Base-by-base conservation (phyloP, 2,888 invertebrate species). In the Hyppa rectilinea region DNA sequence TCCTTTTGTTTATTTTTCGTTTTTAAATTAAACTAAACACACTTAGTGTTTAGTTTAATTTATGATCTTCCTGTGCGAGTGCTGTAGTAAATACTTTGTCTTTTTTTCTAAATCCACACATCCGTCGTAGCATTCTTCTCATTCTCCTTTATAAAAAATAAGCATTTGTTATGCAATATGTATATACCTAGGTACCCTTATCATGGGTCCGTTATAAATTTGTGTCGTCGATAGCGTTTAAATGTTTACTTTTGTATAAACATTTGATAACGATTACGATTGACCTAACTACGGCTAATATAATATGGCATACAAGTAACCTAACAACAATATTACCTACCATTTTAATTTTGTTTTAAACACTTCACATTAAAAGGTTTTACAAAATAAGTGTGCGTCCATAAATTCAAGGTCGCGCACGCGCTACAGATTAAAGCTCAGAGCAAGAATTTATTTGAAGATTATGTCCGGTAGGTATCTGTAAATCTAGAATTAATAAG, bases 201-300 rank as follows among this genome's bases (percentile, higher is more conserved):
- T 40, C 36, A 38, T 10, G 17, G 23, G 23, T 6, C 26, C 12
- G 7, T 20, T 26, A 40, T n/a, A n/a, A n/a, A n/a, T 29, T 29
- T 7, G 38, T 58, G 40, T 12, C 12, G 58, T 29, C 40, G 58
- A 59, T 29, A 43, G 3, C 29, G n/a, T 7, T 7, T n/a, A 40
- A 58, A 29, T 59, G n/a, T 59, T 43, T 31, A 29, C 14, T n/a
- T 59, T 40, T 40, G 20, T 20, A 12, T 20, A 2, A 40, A 58
- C 6, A 38, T 12, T 26, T 58, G 40, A 59, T 43, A 59, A 59
- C 43, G 29, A 59, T 29, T 59, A 59, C 43, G 29, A 59, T 29
- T 59, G 40, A 59, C 29, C 29, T n/a, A 43, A 29, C 12, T 6
- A 34, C 58, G 29, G 26, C 9, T 40, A 26, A 7, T 40, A 2